phyloP scores from a whole-genome alignment of 2,888 invertebrate genomes.

The Operophtera brumata region DNA sequence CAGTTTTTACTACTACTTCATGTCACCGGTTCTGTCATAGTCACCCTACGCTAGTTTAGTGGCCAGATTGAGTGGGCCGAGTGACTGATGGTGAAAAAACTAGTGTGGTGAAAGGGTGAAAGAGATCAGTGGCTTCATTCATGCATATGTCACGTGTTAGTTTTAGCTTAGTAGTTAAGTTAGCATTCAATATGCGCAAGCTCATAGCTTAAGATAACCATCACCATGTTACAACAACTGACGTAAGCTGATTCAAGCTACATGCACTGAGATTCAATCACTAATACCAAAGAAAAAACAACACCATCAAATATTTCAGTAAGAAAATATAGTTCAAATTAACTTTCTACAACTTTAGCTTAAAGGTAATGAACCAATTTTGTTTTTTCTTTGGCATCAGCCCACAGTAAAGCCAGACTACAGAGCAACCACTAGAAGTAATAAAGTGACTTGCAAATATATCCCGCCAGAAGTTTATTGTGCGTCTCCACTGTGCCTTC shows the following conservation, averaged over 20 bases:
- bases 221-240: no score
- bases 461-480: conserved; percentile 79
- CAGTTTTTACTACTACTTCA: no score
- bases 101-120: no score
- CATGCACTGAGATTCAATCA: conserved; percentile 38
- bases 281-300: conserved; percentile 75
- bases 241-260: neutral
- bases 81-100: no score
- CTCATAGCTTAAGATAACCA: no score
- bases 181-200: no score
- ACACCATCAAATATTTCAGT: neutral
- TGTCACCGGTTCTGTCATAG: no score
- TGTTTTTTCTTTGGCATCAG: conserved; percentile 65
- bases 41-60: no score
- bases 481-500: conserved; percentile 79
- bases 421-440: neutral
- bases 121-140: no score
- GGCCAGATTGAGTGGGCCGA: no score
- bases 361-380: neutral
- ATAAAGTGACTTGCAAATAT: conserved; percentile 76
- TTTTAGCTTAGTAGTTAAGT: neutral
- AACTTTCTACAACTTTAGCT: no score
- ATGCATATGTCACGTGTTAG: no score
- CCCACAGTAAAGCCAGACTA: conserved; percentile 14
- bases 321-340: neutral